Evolutionary conservation across 2,113 vertebrate genomes (phyloP).

Genomic region (Ictidomys tridecemlineatus): DNA sequence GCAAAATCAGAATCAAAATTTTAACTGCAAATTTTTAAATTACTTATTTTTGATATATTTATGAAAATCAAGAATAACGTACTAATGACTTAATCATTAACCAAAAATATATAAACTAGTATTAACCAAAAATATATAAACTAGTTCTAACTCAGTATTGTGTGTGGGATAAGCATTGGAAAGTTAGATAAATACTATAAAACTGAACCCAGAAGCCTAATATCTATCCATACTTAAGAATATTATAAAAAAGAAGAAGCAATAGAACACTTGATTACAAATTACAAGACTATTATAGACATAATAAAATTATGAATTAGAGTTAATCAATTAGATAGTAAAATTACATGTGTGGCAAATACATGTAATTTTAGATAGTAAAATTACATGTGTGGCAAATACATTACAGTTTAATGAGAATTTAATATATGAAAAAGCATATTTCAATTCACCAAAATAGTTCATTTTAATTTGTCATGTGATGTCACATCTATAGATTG

Average conservation of each 20-base stretch:
- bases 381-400: neutral
- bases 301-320: neutral
- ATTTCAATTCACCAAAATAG: neutral
- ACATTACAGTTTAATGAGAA: neutral
- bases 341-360: neutral
- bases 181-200: neutral
- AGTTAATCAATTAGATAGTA: neutral
- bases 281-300: neutral
- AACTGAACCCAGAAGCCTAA: neutral
- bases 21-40: neutral
- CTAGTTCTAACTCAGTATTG: neutral
- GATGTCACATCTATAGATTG: neutral
- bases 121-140: neutral
- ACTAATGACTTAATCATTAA: neutral
- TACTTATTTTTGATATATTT: neutral
- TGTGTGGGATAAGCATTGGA: neutral
- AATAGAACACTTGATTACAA: neutral
- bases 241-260: neutral
- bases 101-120: neutral
- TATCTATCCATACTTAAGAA: neutral
- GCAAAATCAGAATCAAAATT: neutral
- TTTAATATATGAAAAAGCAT: neutral
- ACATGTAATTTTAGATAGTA: neutral
- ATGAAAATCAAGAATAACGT: neutral
- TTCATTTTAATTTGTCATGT: neutral